Evolutionary conservation across 2,888 invertebrate species (phyloP).

Genomic region (Busseola fusca): DNA sequence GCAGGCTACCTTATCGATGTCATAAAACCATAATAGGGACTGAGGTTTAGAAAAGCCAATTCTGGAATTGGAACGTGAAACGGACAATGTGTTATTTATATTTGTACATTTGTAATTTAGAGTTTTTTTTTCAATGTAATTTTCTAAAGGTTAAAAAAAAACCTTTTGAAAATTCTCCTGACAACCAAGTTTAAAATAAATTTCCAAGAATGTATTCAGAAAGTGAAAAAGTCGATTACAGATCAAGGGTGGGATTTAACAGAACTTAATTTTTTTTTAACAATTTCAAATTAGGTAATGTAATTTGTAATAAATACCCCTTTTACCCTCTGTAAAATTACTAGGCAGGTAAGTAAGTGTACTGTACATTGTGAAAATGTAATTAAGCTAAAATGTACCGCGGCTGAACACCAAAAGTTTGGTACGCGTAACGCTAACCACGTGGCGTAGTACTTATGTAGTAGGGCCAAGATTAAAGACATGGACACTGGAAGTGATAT

Average conservation of each 20-base stretch:
- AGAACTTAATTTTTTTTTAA: slow-evolving; percentile 1
- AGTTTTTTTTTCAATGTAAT: neutral
- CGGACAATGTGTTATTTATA: neutral
- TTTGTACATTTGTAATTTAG: neutral
- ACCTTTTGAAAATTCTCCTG: too few relatives aligned
- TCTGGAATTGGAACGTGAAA: neutral
- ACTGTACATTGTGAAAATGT: slow-evolving; percentile 67
- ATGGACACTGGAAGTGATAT: slow-evolving; percentile 42
- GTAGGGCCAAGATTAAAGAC: slow-evolving; percentile 54
- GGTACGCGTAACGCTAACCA: slow-evolving; percentile 72
- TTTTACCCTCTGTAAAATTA: slow-evolving; percentile 44
- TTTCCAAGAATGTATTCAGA: neutral
- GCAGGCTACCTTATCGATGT: neutral
- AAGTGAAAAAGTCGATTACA: slow-evolving; percentile 3
- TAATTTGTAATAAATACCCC: slow-evolving; percentile 57
- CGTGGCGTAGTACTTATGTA: slow-evolving; percentile 68
- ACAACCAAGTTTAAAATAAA: neutral
- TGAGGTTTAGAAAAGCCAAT: neutral
- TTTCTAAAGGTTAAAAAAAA: too few relatives aligned
- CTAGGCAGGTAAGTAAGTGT: slow-evolving; percentile 51
- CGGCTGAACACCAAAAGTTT: slow-evolving; percentile 73
- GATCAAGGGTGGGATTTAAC: neutral
- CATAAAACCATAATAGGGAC: neutral
- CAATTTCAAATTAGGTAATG: slow-evolving; percentile 20
- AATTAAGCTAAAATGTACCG: slow-evolving; percentile 77